These are phyloP conservation scores for Marronus borbonicus DNA, from an alignment of 2,888 invertebrate species.

Conservation along the genomic window DNA sequence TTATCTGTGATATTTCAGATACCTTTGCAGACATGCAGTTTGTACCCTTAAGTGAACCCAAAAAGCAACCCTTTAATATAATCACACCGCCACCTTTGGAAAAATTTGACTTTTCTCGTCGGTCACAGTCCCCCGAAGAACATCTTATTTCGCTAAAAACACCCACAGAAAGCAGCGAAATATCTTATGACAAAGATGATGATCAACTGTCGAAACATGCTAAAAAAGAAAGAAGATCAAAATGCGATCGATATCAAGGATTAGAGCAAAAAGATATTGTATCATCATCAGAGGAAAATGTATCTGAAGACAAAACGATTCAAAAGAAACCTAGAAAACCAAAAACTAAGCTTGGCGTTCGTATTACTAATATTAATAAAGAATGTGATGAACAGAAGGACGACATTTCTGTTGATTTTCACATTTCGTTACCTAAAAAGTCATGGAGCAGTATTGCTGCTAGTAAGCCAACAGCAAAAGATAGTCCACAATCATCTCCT, in stretches of 20 bases:
- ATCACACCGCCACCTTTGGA: slow-evolving; percentile 43
- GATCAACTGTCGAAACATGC: not conserved
- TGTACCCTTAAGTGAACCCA: slow-evolving; percentile 45
- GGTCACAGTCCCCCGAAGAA: slow-evolving; percentile 28
- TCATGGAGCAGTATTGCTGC: slow-evolving; percentile 75
- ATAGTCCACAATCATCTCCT: slow-evolving; percentile 42
- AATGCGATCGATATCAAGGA: slow-evolving; percentile 52
- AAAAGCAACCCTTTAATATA: slow-evolving; percentile 43
- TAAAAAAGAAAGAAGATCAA: slow-evolving; percentile 39
- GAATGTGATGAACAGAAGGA: slow-evolving; percentile 53
- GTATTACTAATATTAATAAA: slow-evolving; percentile 61
- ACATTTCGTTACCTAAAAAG: slow-evolving; percentile 66
- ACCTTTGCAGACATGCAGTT: slow-evolving; percentile 47
- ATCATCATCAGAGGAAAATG: slow-evolving; percentile 54
- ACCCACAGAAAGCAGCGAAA: not conserved
- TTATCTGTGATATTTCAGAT: slow-evolving; percentile 53
- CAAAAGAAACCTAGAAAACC: slow-evolving; percentile 66
- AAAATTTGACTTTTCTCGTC: slow-evolving; percentile 42
- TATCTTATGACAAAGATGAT: slow-evolving; percentile 18
- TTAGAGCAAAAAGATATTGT: slow-evolving; percentile 56
- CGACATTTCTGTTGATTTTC: slow-evolving; percentile 51
- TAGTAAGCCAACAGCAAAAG: slow-evolving; percentile 60
- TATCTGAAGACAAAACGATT: slow-evolving; percentile 46
- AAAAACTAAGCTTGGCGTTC: slow-evolving; percentile 68
- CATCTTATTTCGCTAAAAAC: slow-evolving; percentile 35